Conservation (phyloP, 1,140 invertebrate species). For the Tetragnatha versicolor region DNA sequence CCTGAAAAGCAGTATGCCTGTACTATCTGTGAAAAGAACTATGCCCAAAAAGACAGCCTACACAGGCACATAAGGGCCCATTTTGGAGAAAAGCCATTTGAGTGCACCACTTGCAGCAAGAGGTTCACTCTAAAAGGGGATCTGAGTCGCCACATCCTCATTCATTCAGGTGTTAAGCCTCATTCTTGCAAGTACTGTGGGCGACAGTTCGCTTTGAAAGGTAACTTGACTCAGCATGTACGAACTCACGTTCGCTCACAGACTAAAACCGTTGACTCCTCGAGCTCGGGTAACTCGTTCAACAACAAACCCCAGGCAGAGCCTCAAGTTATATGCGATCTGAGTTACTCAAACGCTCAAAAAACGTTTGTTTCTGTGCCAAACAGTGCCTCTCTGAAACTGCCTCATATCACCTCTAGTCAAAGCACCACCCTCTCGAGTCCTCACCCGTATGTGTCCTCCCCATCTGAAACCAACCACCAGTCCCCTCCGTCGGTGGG, state of each 20-base stretch:
- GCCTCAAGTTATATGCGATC: conserved; percentile 47
- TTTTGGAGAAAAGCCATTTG: conserved; percentile 64
- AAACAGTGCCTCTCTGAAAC: conserved; percentile 31
- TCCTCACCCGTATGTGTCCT: conserved; percentile 37
- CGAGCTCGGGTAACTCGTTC: neutral
- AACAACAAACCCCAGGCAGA: conserved; percentile 33
- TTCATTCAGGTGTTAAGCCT: conserved; percentile 67
- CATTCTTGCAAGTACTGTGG: conserved; percentile 68
- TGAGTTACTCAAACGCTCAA: conserved; percentile 42
- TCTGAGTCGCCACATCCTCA: conserved; percentile 68
- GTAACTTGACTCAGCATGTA: conserved; percentile 50
- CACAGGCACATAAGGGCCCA: conserved; percentile 52
- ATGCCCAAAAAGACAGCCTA: conserved; percentile 50
- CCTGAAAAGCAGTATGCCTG: conserved; percentile 53
- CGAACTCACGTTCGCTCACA: conserved; percentile 31
- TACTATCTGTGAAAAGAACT: conserved; percentile 51
- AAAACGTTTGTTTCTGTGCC: conserved; percentile 36
- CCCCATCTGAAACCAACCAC: conserved; percentile 40
- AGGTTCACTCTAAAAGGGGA: conserved; percentile 69
- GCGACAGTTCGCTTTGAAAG: conserved; percentile 64
- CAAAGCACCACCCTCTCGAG: conserved; percentile 10
- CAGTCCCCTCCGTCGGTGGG: conserved; percentile 32
- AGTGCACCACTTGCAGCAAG: conserved; percentile 67
- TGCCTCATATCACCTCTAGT: conserved; percentile 30
- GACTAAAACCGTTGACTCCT: neutral